Evolutionary conservation across 2,113 vertebrate species (phyloP).

Genomic region (Gyps fulvus): DNA sequence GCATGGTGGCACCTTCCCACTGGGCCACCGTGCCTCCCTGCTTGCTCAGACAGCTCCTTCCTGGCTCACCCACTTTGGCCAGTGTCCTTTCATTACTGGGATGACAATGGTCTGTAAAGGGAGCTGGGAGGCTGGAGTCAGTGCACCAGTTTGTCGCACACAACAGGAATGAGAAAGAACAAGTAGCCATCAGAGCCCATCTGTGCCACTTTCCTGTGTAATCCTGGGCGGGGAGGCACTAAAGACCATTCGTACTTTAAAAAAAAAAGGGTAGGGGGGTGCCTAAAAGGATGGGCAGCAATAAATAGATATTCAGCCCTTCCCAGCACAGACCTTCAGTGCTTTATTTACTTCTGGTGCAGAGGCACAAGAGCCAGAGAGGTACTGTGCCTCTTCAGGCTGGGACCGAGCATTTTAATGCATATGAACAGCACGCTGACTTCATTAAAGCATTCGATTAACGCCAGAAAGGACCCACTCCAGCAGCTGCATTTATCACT

Average conservation of each 20-base stretch:
- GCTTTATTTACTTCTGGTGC: constrained; percentile 46
- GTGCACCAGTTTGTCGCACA: not conserved
- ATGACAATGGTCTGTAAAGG: not conserved
- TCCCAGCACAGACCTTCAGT: not conserved
- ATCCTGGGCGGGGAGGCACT: not conserved
- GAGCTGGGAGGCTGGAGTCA: not conserved
- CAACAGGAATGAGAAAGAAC: not conserved
- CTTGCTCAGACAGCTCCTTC: not conserved
- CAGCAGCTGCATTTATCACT: constrained; percentile 50
- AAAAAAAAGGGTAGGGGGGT: not conserved
- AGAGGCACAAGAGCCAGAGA: not conserved
- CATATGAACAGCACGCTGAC: constrained; percentile 9
- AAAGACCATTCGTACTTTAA: not conserved
- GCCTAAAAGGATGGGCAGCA: not conserved
- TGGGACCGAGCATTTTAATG: constrained; percentile 20
- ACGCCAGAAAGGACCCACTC: constrained; percentile 44
- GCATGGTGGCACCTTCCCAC: not conserved
- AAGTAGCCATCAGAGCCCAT: not conserved
- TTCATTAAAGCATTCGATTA: constrained; percentile 61
- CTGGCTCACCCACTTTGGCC: fast-evolving
- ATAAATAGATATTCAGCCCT: not conserved
- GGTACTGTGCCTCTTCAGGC: not conserved
- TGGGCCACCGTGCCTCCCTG: fast-evolving
- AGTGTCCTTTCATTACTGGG: not conserved
- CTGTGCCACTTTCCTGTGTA: fast-evolving